Evolutionary conservation across 2,888 invertebrate genomes (phyloP).

Genomic region (Rhagium mordax): DNA sequence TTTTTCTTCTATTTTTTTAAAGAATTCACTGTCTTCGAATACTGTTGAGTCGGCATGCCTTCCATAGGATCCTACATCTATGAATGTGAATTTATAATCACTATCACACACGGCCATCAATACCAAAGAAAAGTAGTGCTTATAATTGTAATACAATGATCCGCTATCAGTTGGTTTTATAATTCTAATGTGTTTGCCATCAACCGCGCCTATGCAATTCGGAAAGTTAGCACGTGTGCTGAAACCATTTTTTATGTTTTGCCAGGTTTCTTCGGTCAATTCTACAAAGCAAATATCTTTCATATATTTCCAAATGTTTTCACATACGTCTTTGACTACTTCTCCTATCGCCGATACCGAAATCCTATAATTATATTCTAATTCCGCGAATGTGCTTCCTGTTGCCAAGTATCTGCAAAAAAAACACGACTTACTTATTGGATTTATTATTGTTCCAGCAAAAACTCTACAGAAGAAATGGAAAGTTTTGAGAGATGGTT

Average conservation of each 20-base stretch:
- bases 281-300: slow-evolving; percentile 29
- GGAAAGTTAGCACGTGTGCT: slow-evolving; percentile 58
- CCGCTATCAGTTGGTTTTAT: slow-evolving; percentile 50
- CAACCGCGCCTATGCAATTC: slow-evolving; percentile 50
- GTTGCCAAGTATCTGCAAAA: slow-evolving; percentile 37
- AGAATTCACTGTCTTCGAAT: slow-evolving; percentile 53
- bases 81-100: slow-evolving; percentile 54
- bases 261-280: slow-evolving; percentile 23
- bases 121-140: slow-evolving; percentile 52
- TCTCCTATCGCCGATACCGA: slow-evolving; percentile 36
- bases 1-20: slow-evolving; percentile 50
- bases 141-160: slow-evolving; percentile 29
- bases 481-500: too few species aligned
- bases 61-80: slow-evolving; percentile 56
- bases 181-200: slow-evolving; percentile 58
- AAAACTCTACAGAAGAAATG: too few species aligned
- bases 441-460: too few species aligned
- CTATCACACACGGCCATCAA: slow-evolving; percentile 57
- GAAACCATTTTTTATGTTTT: slow-evolving; percentile 53
- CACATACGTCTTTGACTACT: slow-evolving; percentile 41
- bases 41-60: slow-evolving; percentile 54
- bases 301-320: slow-evolving; percentile 38
- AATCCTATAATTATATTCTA: slow-evolving; percentile 36
- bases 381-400: slow-evolving; percentile 25
- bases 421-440: slow-evolving; percentile 3